phyloP scores from a whole-genome alignment of 1,140 invertebrate genomes.

The Episyrphus balteatus region DNA sequence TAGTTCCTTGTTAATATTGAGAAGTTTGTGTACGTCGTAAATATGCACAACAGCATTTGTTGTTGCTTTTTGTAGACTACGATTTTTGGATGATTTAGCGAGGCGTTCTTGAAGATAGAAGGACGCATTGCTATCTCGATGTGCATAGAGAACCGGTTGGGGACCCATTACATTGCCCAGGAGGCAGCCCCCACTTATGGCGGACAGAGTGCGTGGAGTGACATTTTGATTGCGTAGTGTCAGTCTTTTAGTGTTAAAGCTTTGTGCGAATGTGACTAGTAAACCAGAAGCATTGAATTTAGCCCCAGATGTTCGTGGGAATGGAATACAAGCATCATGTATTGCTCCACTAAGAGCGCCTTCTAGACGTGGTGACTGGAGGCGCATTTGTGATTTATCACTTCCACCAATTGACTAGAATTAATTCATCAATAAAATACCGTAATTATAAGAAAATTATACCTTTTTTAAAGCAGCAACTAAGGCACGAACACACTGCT shows the following conservation, averaged over 20 bases:
- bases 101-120: conserved; percentile 74
- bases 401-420: conserved; percentile 13
- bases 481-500: conserved; percentile 66
- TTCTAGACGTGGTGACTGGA: conserved; percentile 32
- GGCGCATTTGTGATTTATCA: conserved; percentile 33
- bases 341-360: conserved; percentile 39
- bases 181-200: conserved; percentile 42
- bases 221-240: conserved; percentile 25
- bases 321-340: conserved; percentile 80
- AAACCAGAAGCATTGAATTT: conserved; percentile 80
- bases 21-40: conserved; percentile 66
- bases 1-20: conserved; percentile 65
- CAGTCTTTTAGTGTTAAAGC: conserved; percentile 58
- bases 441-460: conserved; percentile 5
- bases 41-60: conserved; percentile 54
- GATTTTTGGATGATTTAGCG: conserved; percentile 32
- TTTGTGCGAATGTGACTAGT: conserved; percentile 75
- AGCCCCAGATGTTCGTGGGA: conserved; percentile 85
- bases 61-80: conserved; percentile 6
- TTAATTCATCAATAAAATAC: not conserved
- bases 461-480: conserved; percentile 55
- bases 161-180: conserved; percentile 43
- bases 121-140: conserved; percentile 48
- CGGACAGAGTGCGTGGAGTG: conserved; percentile 51
- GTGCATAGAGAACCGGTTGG: conserved; percentile 42